A percentile compares a stretch with the other conserved stretches of the same genome.
Evolutionary conservation across 2,113 vertebrate genomes (phyloP).

Genomic region (Hemicordylus capensis): DNA sequence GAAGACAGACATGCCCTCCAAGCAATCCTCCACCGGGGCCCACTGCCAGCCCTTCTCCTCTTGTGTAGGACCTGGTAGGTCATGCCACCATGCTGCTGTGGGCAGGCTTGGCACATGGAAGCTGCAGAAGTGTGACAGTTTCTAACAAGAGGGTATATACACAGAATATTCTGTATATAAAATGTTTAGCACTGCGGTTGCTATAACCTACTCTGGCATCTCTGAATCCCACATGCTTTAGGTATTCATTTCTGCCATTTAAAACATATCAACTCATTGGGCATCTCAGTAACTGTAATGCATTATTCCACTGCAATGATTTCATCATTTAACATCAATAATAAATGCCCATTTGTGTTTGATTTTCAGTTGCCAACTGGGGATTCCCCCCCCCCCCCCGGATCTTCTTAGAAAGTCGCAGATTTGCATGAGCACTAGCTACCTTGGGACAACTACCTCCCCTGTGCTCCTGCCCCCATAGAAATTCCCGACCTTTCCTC

Average conservation of each 20-base stretch:
- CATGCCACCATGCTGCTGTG: too few species aligned
- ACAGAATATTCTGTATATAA: too few species aligned
- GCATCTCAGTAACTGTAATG: background rate
- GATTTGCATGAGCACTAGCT: background rate
- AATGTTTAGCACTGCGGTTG: too few species aligned
- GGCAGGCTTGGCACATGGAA: too few species aligned
- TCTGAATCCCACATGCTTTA: background rate
- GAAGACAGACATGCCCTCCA: too few species aligned
- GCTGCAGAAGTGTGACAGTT: too few species aligned
- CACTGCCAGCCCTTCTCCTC: too few species aligned
- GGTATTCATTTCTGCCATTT: background rate
- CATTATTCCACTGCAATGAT: background rate
- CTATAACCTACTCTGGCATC: background rate
- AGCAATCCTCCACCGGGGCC: too few species aligned
- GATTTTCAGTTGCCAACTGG: background rate
- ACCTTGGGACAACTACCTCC: background rate
- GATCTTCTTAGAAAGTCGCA: constrained; percentile 1
- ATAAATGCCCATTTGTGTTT: background rate
- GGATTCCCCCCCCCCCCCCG: background rate
- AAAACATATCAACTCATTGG: background rate
- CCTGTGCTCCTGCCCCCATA: too few species aligned
- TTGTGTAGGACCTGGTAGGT: too few species aligned
- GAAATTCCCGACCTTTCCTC: background rate
- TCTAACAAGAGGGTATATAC: too few species aligned
- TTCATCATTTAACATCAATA: background rate